A percentile compares a stretch with the other conserved stretches of the same genome.
These are phyloP conservation scores for Petromus typicus DNA, from an alignment of 2,113 vertebrate species.

Conservation along the genomic window DNA sequence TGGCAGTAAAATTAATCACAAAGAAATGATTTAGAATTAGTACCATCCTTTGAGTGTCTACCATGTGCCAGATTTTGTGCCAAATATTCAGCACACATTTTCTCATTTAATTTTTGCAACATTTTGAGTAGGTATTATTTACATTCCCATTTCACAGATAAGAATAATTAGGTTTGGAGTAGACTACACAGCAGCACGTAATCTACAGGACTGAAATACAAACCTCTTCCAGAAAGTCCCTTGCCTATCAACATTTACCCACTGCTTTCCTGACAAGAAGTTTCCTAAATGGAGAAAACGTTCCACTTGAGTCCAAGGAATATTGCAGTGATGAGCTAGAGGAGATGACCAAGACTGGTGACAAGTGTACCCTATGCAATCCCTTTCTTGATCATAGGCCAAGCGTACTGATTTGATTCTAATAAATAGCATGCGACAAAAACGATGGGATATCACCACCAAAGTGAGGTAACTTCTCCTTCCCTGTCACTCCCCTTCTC, in stretches of 20 bases:
- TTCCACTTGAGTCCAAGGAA: neutral
- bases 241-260: neutral
- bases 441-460: neutral
- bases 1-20: constrained; percentile 23
- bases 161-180: neutral
- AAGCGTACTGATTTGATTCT: neutral
- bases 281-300: neutral
- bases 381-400: neutral
- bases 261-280: neutral
- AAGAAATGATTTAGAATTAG: neutral
- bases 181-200: neutral
- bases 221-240: neutral
- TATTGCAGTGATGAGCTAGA: neutral
- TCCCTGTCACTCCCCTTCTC: neutral
- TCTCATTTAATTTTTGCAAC: neutral
- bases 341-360: neutral
- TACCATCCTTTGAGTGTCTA: neutral
- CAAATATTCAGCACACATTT: neutral
- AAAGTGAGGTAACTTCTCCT: neutral
- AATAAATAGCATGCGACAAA: neutral
- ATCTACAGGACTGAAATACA: neutral
- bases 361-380: neutral
- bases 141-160: constrained; percentile 17
- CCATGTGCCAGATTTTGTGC: neutral
- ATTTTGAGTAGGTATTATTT: neutral